A percentile compares a stretch with the other conserved stretches of the same genome.
Conservation (phyloP, 2,888 invertebrate species). For the Tenodera sinensis region DNA sequence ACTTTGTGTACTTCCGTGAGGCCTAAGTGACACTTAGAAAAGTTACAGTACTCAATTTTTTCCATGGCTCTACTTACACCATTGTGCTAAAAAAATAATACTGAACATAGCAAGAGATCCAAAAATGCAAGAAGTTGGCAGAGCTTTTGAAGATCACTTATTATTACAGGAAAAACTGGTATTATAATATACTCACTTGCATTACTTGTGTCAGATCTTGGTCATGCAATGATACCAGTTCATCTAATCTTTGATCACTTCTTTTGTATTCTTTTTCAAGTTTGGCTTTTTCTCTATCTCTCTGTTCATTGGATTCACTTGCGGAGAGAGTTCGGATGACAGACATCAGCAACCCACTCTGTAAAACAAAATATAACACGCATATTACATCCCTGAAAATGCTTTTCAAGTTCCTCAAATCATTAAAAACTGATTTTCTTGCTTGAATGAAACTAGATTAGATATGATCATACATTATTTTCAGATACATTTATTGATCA, state of each 20-base stretch:
- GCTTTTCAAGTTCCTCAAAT: no score
- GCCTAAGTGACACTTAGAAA: no score
- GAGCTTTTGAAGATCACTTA: background rate
- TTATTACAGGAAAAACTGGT: conserved; percentile 21
- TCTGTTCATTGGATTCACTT: conserved; percentile 89
- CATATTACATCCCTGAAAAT: no score
- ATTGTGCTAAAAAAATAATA: background rate
- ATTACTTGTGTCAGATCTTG: conserved; percentile 81
- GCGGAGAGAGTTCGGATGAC: conserved; percentile 92
- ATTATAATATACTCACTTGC: conserved; percentile 48
- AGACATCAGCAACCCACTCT: conserved; percentile 88
- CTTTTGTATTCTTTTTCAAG: conserved; percentile 90
- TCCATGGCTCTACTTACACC: no score
- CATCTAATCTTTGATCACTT: conserved; percentile 85
- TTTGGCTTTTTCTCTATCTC: conserved; percentile 88
- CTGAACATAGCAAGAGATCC: background rate
- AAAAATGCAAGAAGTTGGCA: background rate
- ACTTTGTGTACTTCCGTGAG: no score
- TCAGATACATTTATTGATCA: no score
- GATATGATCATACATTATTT: no score
- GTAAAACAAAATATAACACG: conserved; percentile 32
- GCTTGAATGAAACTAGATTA: no score
- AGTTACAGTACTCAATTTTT: no score
- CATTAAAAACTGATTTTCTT: no score
- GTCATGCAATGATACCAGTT: conserved; percentile 83